A percentile compares a stretch with the other conserved stretches of the same genome.
phyloP scores from a whole-genome alignment of 2,113 vertebrate species.

The Strix uralensis region DNA sequence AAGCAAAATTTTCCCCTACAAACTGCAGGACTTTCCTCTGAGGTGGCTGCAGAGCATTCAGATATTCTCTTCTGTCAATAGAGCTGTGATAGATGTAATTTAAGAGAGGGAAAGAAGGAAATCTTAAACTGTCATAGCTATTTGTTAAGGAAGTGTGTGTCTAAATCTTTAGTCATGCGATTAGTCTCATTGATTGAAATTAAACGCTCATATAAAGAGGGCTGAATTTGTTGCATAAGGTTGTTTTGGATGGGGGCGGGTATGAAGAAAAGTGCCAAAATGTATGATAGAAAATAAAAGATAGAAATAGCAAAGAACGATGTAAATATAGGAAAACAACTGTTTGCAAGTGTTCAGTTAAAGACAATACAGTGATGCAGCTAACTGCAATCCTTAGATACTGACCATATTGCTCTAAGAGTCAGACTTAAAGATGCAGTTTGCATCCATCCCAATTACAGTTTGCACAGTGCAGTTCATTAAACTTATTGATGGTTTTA shows the following conservation, averaged over 20 bases:
- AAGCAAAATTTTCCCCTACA: neutral
- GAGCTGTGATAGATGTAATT: neutral
- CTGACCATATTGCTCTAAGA: neutral
- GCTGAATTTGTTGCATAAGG: neutral
- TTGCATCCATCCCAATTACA: neutral
- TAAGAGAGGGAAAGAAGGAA: neutral
- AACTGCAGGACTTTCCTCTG: neutral
- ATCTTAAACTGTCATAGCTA: neutral
- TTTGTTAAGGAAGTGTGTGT: neutral
- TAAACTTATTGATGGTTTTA: constrained; percentile 1
- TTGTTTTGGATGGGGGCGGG: neutral
- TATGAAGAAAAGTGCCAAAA: neutral
- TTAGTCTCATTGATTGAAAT: neutral
- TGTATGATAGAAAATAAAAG: neutral
- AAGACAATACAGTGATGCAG: neutral
- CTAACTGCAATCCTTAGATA: neutral
- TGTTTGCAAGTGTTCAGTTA: neutral
- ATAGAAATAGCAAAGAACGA: neutral
- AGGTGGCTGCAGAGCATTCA: neutral
- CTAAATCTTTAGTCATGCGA: neutral
- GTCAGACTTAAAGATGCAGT: neutral
- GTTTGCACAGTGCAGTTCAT: neutral
- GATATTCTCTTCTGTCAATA: neutral
- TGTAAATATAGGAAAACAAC: neutral
- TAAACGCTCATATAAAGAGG: neutral